A percentile compares a stretch with the other conserved stretches of the same genome.
These are phyloP conservation scores for Gephyroberyx darwinii DNA, from an alignment of 2,797 vertebrate genomes.

Conservation along the genomic window DNA sequence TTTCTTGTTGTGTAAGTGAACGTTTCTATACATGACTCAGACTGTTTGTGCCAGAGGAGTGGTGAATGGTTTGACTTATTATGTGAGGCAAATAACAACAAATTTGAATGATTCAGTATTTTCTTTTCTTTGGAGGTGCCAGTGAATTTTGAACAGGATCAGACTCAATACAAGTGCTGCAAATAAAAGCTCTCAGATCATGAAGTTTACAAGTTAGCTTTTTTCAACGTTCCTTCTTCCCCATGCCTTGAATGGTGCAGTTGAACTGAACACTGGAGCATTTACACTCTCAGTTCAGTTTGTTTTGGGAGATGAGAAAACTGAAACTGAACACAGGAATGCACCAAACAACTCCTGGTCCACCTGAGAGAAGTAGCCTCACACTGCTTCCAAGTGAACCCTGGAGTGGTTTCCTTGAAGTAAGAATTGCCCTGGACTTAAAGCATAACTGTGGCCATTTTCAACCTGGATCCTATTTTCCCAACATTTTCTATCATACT, in stretches of 20 bases:
- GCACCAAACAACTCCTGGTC: neutral
- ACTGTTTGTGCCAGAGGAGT: slow-evolving; percentile 42
- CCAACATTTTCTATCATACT: no score
- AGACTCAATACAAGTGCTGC: slow-evolving; percentile 59
- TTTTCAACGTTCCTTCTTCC: slow-evolving; percentile 15
- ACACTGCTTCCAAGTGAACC: neutral
- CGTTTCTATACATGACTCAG: slow-evolving; percentile 16
- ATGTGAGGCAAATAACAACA: slow-evolving; percentile 28
- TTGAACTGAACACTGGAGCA: neutral
- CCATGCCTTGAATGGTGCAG: slow-evolving; percentile 8
- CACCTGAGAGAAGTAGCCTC: neutral
- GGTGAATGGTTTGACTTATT: slow-evolving; percentile 38
- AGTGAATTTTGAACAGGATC: slow-evolving; percentile 48
- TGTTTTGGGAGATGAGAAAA: neutral
- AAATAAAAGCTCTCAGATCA: slow-evolving; percentile 77
- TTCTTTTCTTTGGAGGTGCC: slow-evolving; percentile 47
- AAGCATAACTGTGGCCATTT: slow-evolving; percentile 12
- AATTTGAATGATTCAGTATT: slow-evolving; percentile 55
- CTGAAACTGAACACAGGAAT: neutral
- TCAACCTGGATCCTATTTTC: no score
- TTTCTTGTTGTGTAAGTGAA: slow-evolving; percentile 65
- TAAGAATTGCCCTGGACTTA: slow-evolving; percentile 16
- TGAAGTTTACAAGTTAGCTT: slow-evolving; percentile 53
- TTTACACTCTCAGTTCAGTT: neutral
- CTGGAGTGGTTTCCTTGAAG: slow-evolving; percentile 2